phyloP scores from a whole-genome alignment of 2,888 invertebrate species.

The Sussaba pulchella region DNA sequence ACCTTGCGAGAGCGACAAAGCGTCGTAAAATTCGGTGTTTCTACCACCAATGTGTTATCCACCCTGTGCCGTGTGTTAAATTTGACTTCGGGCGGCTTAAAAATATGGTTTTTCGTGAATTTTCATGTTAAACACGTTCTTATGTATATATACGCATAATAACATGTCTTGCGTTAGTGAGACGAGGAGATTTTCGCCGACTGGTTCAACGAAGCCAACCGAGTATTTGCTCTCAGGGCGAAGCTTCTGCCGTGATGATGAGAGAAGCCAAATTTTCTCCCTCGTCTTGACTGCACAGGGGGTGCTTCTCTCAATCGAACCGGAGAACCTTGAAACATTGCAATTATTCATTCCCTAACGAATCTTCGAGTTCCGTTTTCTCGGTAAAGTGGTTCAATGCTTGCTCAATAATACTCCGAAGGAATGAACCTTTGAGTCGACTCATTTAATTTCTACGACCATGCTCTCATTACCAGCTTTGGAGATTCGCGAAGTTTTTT shows the following conservation, averaged over 20 bases:
- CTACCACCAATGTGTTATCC: constrained; percentile 37
- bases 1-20: constrained; percentile 67
- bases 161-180: not conserved
- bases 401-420: constrained; percentile 14
- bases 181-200: constrained; percentile 22
- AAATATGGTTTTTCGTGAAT: constrained; percentile 37
- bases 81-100: constrained; percentile 29
- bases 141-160: constrained; percentile 9
- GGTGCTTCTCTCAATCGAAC: constrained; percentile 9
- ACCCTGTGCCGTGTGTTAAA: constrained; percentile 5
- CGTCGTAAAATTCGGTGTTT: constrained; percentile 64
- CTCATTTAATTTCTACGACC: constrained; percentile 31
- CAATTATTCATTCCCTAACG: constrained; percentile 46
- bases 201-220: constrained; percentile 37
- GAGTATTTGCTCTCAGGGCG: constrained; percentile 39
- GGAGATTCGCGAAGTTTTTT: not conserved
- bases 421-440: constrained; percentile 35
- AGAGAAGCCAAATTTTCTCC: constrained; percentile 15
- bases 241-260: constrained; percentile 19
- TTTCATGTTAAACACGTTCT: constrained; percentile 45
- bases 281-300: not conserved
- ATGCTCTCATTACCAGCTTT: not conserved
- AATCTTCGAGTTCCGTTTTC: constrained; percentile 8
- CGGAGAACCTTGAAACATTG: constrained; percentile 33
- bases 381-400: constrained; percentile 3